Conservation (phyloP, 2,888 invertebrate genomes). For the Dichetophora obliterata region DNA sequence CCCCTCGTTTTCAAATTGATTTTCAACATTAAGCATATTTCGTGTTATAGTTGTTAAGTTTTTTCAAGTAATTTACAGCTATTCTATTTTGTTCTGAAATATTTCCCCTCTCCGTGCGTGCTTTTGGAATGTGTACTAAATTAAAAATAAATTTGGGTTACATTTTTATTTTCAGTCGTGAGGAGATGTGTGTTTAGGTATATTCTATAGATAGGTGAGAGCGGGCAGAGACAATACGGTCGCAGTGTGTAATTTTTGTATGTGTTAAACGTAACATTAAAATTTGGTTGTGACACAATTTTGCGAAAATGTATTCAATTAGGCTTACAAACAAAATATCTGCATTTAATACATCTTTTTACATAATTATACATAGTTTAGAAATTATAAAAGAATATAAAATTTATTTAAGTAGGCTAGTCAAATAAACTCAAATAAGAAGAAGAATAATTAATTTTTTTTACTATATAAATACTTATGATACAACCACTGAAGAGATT, state of each 20-base stretch:
- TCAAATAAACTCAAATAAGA: no score
- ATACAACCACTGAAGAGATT: no score
- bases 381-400: no score
- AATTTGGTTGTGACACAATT: not conserved
- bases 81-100: not conserved
- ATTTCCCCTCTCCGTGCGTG: not conserved
- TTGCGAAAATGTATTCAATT: not conserved
- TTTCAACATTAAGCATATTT: not conserved
- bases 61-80: not conserved
- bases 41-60: not conserved
- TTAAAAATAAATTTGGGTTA: slow-evolving; percentile 24
- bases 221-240: not conserved
- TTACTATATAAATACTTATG: no score
- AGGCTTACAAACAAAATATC: no score
- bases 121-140: slow-evolving; percentile 9
- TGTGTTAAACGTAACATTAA: not conserved
- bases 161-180: not conserved
- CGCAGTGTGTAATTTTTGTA: no score
- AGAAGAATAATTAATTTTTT: no score
- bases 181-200: not conserved
- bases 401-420: no score
- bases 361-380: no score
- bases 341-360: no score
- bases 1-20: slow-evolving; percentile 7
- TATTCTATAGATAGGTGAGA: not conserved